A percentile compares a stretch with the other conserved stretches of the same genome.
Conservation (phyloP, 2,113 vertebrate genomes). For the Cairina moschata region DNA sequence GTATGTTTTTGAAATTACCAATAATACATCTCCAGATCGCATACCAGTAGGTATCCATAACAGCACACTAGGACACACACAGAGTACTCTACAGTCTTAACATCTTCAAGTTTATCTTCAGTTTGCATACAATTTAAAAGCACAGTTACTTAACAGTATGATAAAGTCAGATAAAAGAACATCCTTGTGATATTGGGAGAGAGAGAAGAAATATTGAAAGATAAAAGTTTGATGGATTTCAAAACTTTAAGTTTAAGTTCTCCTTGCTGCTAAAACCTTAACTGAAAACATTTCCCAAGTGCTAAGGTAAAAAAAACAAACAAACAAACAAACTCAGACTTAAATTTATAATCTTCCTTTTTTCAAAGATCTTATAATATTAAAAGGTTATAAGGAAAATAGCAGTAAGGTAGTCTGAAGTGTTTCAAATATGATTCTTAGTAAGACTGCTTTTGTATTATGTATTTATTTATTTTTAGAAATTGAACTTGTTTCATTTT, state of each 20-base stretch:
- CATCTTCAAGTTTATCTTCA: background rate
- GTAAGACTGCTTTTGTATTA: fast-evolving
- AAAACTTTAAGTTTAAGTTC: background rate
- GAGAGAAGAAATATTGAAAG: background rate
- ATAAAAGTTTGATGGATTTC: background rate
- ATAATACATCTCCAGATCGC: background rate
- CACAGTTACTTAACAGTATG: background rate
- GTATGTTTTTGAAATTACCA: background rate
- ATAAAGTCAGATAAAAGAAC: background rate
- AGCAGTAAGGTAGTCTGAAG: background rate
- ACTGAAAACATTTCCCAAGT: background rate
- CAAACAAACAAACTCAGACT: background rate
- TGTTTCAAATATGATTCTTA: background rate
- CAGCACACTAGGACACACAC: background rate
- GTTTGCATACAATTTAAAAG: background rate
- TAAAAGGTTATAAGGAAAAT: background rate
- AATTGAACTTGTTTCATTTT: background rate
- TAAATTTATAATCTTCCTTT: background rate
- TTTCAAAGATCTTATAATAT: background rate
- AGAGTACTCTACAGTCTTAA: background rate
- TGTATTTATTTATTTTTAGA: background rate
- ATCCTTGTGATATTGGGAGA: background rate
- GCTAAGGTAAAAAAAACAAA: background rate
- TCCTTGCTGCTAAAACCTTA: background rate
- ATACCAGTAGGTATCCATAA: background rate